Conservation (phyloP, 2,797 vertebrate species). For the Tokudaia muenninki region DNA sequence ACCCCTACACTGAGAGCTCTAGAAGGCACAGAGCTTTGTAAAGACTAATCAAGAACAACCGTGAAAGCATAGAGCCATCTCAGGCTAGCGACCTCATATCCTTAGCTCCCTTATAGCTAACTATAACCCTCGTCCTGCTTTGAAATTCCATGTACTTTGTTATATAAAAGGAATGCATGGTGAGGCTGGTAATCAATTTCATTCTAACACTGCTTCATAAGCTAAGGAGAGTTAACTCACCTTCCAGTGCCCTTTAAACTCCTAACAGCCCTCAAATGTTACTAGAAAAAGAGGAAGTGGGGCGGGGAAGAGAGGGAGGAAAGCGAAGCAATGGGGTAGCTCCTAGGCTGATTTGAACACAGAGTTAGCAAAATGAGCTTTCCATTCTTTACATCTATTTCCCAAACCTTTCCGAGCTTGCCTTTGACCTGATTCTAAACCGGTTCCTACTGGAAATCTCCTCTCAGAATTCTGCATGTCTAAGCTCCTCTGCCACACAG, state of each 20-base stretch:
- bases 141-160: conserved; percentile 13
- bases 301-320: rapidly evolving
- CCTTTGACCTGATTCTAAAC: conserved; percentile 82
- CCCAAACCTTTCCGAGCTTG: conserved; percentile 78
- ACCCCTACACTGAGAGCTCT: no score
- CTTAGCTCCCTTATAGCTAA: background rate
- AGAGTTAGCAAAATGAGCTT: conserved; percentile 75
- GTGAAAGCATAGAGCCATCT: background rate
- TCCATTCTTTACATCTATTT: conserved; percentile 87
- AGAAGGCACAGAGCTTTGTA: background rate
- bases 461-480: conserved; percentile 62
- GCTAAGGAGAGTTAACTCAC: conserved; percentile 12
- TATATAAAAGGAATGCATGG: rapidly evolving
- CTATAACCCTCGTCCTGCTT: background rate
- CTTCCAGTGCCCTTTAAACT: conserved; percentile 37
- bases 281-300: background rate
- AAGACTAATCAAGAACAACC: background rate
- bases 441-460: conserved; percentile 35
- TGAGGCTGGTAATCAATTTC: background rate
- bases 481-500: conserved; percentile 52
- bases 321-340: conserved; percentile 35
- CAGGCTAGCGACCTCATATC: background rate
- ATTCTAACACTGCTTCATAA: conserved; percentile 11
- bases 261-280: background rate
- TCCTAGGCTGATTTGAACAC: conserved; percentile 47